Evolutionary conservation across 2,888 invertebrate species (phyloP).

Genomic region (Pammene fasciana): DNA sequence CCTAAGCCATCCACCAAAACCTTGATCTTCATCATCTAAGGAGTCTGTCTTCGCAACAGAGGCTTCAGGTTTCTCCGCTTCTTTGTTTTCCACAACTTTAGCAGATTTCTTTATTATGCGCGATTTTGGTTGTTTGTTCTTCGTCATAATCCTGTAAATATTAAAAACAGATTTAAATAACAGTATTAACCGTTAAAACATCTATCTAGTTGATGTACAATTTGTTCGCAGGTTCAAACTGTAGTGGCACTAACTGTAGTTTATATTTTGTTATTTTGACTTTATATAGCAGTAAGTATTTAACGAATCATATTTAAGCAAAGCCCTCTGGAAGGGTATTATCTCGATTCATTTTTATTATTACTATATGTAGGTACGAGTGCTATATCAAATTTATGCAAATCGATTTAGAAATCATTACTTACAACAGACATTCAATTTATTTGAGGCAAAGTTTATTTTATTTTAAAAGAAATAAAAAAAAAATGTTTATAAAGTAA

Average conservation of each 20-base stretch:
- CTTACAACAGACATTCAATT: background rate
- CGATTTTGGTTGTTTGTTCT: constrained; percentile 58
- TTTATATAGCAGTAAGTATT: no score
- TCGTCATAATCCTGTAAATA: constrained; percentile 67
- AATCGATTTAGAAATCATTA: constrained; percentile 13
- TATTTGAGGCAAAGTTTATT: background rate
- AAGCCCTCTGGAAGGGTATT: background rate
- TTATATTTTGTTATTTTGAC: no score
- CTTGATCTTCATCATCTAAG: constrained; percentile 74
- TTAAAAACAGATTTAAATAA: background rate
- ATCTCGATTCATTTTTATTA: constrained; percentile 10
- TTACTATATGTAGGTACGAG: background rate
- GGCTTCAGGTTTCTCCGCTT: constrained; percentile 47
- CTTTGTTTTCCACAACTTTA: constrained; percentile 52
- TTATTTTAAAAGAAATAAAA: background rate
- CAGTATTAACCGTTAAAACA: no score
- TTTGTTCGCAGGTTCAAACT: no score
- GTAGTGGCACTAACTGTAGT: no score
- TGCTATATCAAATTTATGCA: constrained; percentile 27
- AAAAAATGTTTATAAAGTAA: no score
- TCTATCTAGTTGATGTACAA: no score
- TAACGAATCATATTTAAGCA: no score
- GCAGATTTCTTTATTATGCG: constrained; percentile 54
- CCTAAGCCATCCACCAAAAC: constrained; percentile 76
- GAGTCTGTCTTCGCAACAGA: constrained; percentile 50